phyloP scores from a whole-genome alignment of 1,140 invertebrate genomes.

The Drosophila malerkotliana region DNA sequence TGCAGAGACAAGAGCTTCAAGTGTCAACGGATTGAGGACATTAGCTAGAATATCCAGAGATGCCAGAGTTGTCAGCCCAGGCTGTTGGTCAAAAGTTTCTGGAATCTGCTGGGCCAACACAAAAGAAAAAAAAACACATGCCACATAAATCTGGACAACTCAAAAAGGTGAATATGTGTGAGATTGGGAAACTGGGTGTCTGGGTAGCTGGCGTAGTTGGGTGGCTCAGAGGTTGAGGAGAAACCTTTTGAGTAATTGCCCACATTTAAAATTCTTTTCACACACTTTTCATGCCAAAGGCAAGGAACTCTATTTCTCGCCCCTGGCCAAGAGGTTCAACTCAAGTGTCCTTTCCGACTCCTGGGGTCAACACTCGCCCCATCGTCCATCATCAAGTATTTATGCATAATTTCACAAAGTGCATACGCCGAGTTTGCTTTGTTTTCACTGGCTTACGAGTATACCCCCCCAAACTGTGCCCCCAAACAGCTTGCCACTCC shows the following conservation, averaged over 20 bases:
- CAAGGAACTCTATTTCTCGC: slow-evolving; percentile 32
- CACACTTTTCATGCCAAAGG: slow-evolving; percentile 66
- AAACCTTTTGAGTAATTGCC: slow-evolving; percentile 72
- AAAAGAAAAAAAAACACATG: slow-evolving; percentile 3
- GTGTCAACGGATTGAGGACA: slow-evolving; percentile 77
- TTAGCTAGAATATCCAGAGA: slow-evolving; percentile 69
- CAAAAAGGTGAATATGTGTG: slow-evolving; percentile 60
- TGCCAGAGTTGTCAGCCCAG: slow-evolving; percentile 29
- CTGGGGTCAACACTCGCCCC: slow-evolving; percentile 61
- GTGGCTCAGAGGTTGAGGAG: not conserved
- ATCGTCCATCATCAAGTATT: slow-evolving; percentile 56
- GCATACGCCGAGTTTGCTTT: slow-evolving; percentile 41
- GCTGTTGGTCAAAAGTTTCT: slow-evolving; percentile 47
- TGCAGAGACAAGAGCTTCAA: slow-evolving; percentile 29
- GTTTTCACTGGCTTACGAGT: slow-evolving; percentile 8
- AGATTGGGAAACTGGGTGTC: not conserved
- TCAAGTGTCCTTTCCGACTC: slow-evolving; percentile 4
- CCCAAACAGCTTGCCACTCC: not conserved
- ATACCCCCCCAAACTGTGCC: not conserved
- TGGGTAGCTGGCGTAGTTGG: not conserved
- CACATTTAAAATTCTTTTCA: slow-evolving; percentile 78
- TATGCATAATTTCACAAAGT: slow-evolving; percentile 74
- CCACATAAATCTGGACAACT: slow-evolving; percentile 68
- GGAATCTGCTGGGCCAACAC: not conserved
- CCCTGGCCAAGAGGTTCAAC: slow-evolving; percentile 14